Conservation (phyloP, 2,888 invertebrate genomes). For the Cephus nigrinus region DNA sequence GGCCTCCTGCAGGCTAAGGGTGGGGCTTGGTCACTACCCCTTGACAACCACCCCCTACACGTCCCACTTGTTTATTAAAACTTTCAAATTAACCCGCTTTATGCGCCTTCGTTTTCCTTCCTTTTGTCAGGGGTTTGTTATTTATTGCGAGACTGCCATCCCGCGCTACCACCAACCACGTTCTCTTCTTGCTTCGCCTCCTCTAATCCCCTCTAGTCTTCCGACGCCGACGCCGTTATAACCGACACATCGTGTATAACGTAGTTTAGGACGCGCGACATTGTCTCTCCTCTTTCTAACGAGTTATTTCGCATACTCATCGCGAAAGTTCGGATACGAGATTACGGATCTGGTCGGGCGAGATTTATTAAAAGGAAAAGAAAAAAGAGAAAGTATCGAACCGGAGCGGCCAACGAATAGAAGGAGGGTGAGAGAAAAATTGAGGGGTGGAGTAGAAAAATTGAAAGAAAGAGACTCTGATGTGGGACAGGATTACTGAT, state of each 20-base stretch:
- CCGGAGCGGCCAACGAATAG: too few relatives aligned
- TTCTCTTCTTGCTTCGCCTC: not conserved
- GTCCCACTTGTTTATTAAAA: conserved; percentile 50
- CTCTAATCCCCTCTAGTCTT: conserved; percentile 1
- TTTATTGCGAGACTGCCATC: conserved; percentile 22
- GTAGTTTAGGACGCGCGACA: conserved; percentile 22
- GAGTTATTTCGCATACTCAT: conserved; percentile 38
- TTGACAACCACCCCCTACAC: not conserved
- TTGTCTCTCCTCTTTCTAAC: conserved; percentile 26
- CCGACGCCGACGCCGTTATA: not conserved
- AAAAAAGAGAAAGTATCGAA: conserved; percentile 2
- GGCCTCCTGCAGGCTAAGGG: not conserved
- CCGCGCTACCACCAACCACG: conserved; percentile 15
- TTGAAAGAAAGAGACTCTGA: too few relatives aligned
- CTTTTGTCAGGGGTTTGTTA: conserved; percentile 28
- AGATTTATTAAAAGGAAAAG: not conserved
- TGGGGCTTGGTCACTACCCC: not conserved
- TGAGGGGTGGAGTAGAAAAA: too few relatives aligned
- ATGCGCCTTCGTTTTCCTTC: conserved; percentile 30
- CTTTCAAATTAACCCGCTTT: conserved; percentile 49
- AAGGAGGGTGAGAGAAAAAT: too few relatives aligned
- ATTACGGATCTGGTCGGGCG: conserved; percentile 28
- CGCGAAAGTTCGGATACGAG: conserved; percentile 33
- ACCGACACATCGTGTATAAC: conserved; percentile 12
- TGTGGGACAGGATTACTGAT: too few relatives aligned